These are phyloP conservation scores for Mythimna ferrago DNA, from an alignment of 2,888 invertebrate species.

Conservation along the genomic window DNA sequence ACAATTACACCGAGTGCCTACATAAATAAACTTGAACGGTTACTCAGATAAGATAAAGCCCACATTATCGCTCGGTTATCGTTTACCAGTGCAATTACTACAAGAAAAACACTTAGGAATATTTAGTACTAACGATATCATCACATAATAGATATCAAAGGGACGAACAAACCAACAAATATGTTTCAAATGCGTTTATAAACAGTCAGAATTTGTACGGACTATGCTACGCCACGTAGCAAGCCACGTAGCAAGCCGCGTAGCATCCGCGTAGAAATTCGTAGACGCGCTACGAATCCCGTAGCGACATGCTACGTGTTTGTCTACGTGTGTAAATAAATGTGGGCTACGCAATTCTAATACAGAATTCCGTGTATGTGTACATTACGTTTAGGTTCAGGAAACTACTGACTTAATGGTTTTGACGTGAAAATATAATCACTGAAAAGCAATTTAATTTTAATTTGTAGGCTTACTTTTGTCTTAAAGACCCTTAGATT, in stretches of 20 bases:
- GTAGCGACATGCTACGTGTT: conserved; percentile 55
- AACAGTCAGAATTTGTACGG: conserved; percentile 17
- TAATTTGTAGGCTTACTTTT: too few species aligned
- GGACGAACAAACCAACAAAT: conserved; percentile 29
- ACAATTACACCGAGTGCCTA: conserved; percentile 56
- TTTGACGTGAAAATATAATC: too few species aligned
- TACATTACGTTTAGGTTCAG: neutral
- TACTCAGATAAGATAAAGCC: conserved; percentile 55
- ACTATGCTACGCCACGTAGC: conserved; percentile 41
- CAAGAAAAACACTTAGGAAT: conserved; percentile 69
- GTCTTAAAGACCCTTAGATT: too few species aligned
- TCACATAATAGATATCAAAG: conserved; percentile 38
- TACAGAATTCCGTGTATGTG: neutral
- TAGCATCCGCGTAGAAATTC: conserved; percentile 45
- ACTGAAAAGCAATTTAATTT: too few species aligned
- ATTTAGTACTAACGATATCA: conserved; percentile 44
- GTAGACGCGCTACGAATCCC: conserved; percentile 62
- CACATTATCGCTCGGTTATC: conserved; percentile 58
- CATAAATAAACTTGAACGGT: conserved; percentile 52
- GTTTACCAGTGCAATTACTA: conserved; percentile 66
- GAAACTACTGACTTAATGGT: neutral
- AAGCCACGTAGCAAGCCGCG: neutral
- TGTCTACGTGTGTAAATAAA: conserved; percentile 40
- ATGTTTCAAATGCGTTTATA: conserved; percentile 30
- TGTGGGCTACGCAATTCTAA: conserved; percentile 17